Base-by-base conservation (phyloP, 2,113 vertebrate species). In the Bombycilla garrulus region DNA sequence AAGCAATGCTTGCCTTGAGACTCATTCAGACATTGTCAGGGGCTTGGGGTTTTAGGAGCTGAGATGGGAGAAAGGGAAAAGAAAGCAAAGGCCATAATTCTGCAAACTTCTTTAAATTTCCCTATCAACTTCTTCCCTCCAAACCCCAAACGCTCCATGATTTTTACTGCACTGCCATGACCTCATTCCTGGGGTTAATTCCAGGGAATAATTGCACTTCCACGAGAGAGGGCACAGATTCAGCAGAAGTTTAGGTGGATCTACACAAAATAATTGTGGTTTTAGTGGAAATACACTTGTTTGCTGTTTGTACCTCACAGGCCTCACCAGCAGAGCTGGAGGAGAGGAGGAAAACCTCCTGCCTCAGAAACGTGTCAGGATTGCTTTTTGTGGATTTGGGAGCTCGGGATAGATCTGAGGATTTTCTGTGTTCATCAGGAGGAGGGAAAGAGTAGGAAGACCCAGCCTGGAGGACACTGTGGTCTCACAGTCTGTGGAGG, bases 191-290 rank as follows among this genome's bases (percentile, higher is more conserved):
- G 82, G 45, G 45, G n/a, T 73, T 45, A 86, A 73, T 38, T 53
- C 67, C 72, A 17, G 73, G 61, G 50, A 79, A 65, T 84, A 81
- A 89, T 91, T 81, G 5, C 50, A 89, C 40, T 76, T 91, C 70
- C 45, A 42, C 10, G 78, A 87, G 74, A 24, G 29, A 80, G 35
- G 60, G 48, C 54, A 73, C 13, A 9, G 45, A 38, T 57, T 85
- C 70, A 85, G 51, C 64, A 79, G 54, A 50, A 87, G 10, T 7
- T 81, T 42, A 50, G 53, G 17, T 71, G 84, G 33, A 58, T 67
- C 19, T 26, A 5, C 84, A 36, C 15, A 47, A 81, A 91, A 58
- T 33, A 78, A 28, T 54, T 24, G 23, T n/a, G 38, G 22, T 76
- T 85, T 58, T n/a, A 25, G 26, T 42, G 56, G 73, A 69, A 85